Evolutionary conservation across 2,113 vertebrate genomes (phyloP), one percentile per base, ranked within the genome.

Genomic region (Prolemur simus): DNA sequence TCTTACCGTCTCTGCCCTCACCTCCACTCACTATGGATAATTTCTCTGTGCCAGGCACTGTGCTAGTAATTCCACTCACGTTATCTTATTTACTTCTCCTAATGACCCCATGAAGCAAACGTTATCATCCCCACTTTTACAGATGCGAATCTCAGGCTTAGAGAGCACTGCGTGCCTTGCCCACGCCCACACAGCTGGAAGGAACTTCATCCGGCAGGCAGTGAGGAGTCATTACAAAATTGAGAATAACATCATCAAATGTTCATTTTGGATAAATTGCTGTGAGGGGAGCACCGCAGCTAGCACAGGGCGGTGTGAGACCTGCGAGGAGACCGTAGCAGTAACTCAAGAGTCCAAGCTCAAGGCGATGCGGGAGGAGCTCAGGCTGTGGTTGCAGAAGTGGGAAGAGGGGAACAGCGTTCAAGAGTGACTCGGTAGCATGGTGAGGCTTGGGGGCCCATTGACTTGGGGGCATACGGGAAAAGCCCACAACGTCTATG

Each of bases 241-340:
- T 13, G 27, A 76, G 63, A 80, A 49, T 6, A 15, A 23, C 45
- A 34, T 37, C 15, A 32, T 71, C 37, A 47, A 78, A 9, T 71
- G 5, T 85, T 58, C 52, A 29, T 21, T 56, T 49, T 60, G 17
- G 56, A 58, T 56, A 34, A 69, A 85, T 11, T 8, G 20, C 64
- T 23, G 14, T 12, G 18, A 74, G 87, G 52, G 37, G 5, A 82
- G 37, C 69, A 39, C 6, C 21, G 54, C 49, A 52, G 18, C 54
- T 52, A 25, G 49, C 68, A 52, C 0, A 0, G 34, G 39, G 15
- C 17, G 45, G 32, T 0, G 3, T 0, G 12, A 66, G 39, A 12
- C 32, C 9, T 4, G 1, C 0, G 18, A 80, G 85, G 12, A 25
- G 34, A 15, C 52, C 18, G 8, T 0, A 14, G 6, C 25, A 5